Evolutionary conservation across 1,140 invertebrate species (phyloP), one percentile per base, ranked within the genome.

Genomic region (Penaeus indicus): DNA sequence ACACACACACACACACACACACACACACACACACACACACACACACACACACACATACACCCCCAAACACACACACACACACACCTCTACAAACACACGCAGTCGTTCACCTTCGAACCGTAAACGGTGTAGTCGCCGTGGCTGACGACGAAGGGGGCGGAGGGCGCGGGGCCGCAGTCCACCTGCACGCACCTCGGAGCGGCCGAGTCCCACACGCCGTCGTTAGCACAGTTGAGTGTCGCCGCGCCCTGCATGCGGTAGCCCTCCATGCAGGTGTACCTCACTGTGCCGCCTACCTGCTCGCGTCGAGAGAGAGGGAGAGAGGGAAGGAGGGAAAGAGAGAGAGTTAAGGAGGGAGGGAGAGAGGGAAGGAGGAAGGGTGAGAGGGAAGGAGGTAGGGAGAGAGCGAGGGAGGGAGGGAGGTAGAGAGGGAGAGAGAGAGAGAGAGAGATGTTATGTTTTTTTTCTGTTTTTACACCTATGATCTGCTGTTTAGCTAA

Each of bases 131-230:
- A 54, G 25, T 60, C 32, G 54, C 85, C 88, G 11, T 83, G 69
- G 38, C 87, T 25, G 54, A 85, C 62, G 22, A 91, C 77, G 47
- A 86, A 83, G 64, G 81, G 54, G 21, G 77, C 86, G 11, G 32
- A n/a, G 22, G 90, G 89, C 10, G 89, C 61, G n/a, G 82, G 89
- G 18, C 90, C 90, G 85, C 90, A 91, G 78, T 91, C 86, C 38
- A 85, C 89, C 25, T 88, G 84, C 1, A 81, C 62, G 86, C 93
- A 93, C 0, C 22, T 90, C 18, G 93, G 92, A 8, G 90, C 89
- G 1, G 42, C 42, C 13, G 91, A 91, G 32, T 90, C 91, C 93
- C 93, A 94, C 18, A 78, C 72, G 13, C 92, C 92, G 81, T 91
- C 84, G 11, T 79, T 84, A 7, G 83, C 79, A 77, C 92, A 92